phyloP scores from a whole-genome alignment of 2,797 vertebrate species.

The Poecilia wingei region DNA sequence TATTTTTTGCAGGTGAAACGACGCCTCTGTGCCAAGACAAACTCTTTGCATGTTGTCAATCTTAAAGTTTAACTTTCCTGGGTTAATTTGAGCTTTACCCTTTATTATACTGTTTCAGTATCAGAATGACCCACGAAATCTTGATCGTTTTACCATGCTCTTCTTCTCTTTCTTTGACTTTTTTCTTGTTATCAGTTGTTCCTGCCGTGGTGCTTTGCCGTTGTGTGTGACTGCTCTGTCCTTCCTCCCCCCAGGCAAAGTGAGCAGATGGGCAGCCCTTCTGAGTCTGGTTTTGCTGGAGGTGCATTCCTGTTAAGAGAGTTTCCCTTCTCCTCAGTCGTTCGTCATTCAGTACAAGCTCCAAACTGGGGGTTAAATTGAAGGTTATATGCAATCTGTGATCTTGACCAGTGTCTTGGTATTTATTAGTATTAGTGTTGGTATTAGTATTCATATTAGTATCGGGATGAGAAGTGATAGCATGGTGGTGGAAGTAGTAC shows the following conservation, averaged over 20 bases:
- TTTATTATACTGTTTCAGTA: background rate
- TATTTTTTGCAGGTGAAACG: background rate
- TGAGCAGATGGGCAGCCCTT: slow-evolving; percentile 1
- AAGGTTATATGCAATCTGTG: background rate
- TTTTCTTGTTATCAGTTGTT: background rate
- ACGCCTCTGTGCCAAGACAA: background rate
- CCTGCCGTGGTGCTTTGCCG: background rate
- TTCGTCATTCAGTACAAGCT: background rate
- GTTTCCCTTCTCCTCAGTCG: background rate
- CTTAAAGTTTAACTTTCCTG: background rate
- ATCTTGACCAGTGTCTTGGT: background rate
- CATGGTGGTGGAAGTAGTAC: background rate
- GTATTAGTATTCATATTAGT: background rate
- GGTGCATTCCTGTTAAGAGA: background rate
- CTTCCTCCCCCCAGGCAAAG: background rate
- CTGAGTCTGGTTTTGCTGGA: background rate
- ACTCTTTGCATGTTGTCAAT: background rate
- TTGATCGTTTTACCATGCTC: background rate
- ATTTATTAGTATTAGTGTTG: background rate
- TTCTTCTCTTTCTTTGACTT: background rate
- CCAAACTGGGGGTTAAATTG: background rate
- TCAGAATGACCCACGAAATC: background rate
- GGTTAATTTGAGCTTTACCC: background rate
- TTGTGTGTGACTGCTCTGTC: slow-evolving; percentile 2
- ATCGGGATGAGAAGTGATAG: background rate